Percentiles rank a stretch among this genome's conserved stretches.
Conservation (phyloP, 2,113 vertebrate genomes). For the Psammodynastes pulverulentus region DNA sequence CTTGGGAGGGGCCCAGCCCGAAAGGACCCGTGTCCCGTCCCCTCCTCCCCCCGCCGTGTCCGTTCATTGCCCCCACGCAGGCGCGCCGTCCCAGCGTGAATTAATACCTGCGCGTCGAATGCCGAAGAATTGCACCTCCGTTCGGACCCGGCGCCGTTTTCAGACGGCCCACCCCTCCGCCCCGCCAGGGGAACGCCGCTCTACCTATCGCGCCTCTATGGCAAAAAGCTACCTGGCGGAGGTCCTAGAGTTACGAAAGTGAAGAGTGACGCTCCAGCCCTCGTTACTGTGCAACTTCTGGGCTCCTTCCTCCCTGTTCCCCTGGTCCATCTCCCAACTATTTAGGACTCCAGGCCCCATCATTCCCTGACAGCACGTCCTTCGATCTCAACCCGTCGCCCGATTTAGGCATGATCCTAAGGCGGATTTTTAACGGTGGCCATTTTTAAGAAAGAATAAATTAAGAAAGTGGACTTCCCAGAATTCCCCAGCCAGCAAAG, state of each 20-base stretch:
- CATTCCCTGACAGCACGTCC: no score
- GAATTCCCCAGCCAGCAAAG: no score
- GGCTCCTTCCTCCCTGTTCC: not conserved
- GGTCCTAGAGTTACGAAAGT: not conserved
- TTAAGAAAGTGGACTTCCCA: no score
- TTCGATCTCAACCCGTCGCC: no score
- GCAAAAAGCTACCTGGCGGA: not conserved
- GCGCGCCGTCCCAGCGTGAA: not conserved
- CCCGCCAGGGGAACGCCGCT: not conserved
- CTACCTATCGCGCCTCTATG: not conserved
- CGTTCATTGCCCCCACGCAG: not conserved
- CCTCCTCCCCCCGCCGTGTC: no score
- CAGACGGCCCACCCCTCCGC: fast-evolving
- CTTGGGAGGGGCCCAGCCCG: not conserved
- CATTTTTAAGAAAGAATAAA: no score
- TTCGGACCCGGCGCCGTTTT: not conserved
- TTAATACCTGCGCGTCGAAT: not conserved
- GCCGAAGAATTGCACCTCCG: not conserved
- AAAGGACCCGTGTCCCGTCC: not conserved
- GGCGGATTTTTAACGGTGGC: no score
- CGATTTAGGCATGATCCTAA: no score
- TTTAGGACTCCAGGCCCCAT: not conserved
- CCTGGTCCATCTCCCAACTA: no score
- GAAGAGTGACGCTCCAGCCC: not conserved
- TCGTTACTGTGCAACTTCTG: not conserved